Base-by-base conservation (phyloP, 2,888 invertebrate genomes). In the Leucophora obtusa region DNA sequence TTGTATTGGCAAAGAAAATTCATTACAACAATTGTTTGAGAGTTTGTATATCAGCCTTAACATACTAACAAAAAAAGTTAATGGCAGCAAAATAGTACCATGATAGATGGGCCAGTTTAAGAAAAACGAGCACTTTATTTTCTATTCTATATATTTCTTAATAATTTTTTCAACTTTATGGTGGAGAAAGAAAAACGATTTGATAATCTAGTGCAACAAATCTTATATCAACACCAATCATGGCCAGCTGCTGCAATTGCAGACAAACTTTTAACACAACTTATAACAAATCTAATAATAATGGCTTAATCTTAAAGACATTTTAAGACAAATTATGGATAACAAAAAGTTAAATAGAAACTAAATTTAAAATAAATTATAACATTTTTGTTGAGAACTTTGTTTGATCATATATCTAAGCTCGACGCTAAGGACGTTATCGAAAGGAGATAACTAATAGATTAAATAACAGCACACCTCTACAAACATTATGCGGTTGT, bases 211-310 rank as follows among this genome's bases (percentile, higher is more conserved):
- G 51, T 58, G 21, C 18, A 76, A 58, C 69, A 63, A 70, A 63
- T 76, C 69, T 77, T 71, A 71, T 77, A 71, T 71, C 65, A 77
- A 60, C 77, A 71, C 59, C 71, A 71, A 77, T 77, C 77, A 77
- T 54, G 59, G 59, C 59, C 77, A 77, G 59, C 77, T 77, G 77
- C 54, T 77, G 65, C 54, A 66, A n/a, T 47, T 47, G 43, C n/a
- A 47, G 43, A 47, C 14, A n/a, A 47, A 47, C 2, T 24, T 35
- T 38, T 63, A 15, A 9, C 17, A 69, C 54, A 69, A 51, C 56
- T 63, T 69, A 14, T 28, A 56, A 56, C 63, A 75, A 70, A 70
- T 63, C 56, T 58, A 38, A 69, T 56, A 70, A 76, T 63, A 70
- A 76, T 76, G 60, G 70, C 69, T 70, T 76, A 70, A 76, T 76